Percentiles rank a stretch among this genome's conserved stretches.
Conservation (phyloP, 64 coral and sea anemone species). For the Montipora sp. region DNA sequence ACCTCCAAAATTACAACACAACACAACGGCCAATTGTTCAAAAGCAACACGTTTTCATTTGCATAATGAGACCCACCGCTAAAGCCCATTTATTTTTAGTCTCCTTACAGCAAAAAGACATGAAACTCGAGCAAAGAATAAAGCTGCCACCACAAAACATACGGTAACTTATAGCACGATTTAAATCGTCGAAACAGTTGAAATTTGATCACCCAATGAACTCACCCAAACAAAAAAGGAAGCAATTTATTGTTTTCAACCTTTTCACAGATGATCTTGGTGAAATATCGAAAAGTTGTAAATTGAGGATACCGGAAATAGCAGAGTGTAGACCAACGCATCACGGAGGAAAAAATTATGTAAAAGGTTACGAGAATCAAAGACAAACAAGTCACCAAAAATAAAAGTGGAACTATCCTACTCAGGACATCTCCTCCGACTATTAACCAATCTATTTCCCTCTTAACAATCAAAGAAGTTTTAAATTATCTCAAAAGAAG, state of each 20-base stretch:
- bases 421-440: conserved; percentile 15
- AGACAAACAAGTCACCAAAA: background rate
- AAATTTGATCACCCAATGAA: background rate
- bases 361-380: conserved; percentile 35
- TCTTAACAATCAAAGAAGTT: background rate
- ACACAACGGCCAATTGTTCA: background rate
- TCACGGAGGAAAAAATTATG: background rate
- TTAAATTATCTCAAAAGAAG: background rate
- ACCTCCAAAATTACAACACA: background rate
- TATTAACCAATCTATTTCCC: background rate
- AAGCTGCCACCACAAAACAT: background rate
- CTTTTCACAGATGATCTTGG: background rate
- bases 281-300: background rate
- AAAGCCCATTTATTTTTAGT: background rate
- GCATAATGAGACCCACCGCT: conserved; percentile 33
- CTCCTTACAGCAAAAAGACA: too few species aligned
- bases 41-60: conserved; percentile 45
- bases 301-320: conserved; percentile 28
- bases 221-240: conserved; percentile 9
- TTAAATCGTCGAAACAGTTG: background rate
- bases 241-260: background rate
- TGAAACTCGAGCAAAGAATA: background rate
- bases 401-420: background rate
- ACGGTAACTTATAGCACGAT: background rate
- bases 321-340: background rate